phyloP scores from a whole-genome alignment of 2,113 vertebrate species.

The Psilopsiagon aymara region DNA sequence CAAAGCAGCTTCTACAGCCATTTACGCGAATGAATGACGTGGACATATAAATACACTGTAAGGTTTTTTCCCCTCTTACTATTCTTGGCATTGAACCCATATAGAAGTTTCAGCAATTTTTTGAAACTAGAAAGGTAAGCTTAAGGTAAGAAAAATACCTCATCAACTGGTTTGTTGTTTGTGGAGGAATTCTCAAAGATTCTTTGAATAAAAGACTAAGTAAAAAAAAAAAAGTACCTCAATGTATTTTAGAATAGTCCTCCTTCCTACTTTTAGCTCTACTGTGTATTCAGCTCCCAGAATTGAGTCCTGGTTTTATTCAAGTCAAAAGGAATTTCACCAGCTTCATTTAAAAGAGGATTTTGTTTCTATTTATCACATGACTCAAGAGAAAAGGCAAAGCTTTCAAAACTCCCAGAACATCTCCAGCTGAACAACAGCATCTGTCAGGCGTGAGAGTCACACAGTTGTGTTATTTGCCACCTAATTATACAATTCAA shows the following conservation, averaged over 20 bases:
- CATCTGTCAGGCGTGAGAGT: not conserved
- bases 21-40: slow-evolving; percentile 70
- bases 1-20: slow-evolving; percentile 68
- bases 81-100: slow-evolving; percentile 46
- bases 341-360: not conserved
- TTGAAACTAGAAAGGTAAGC: not conserved
- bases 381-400: not conserved
- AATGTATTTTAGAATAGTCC: not conserved
- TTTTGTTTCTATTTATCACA: not conserved
- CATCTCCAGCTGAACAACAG: not conserved
- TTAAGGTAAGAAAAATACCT: not conserved
- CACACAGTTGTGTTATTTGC: not conserved
- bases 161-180: not conserved
- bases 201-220: not conserved
- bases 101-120: not conserved
- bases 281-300: not conserved
- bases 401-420: not conserved
- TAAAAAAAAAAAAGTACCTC: not conserved
- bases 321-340: not conserved
- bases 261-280: not conserved
- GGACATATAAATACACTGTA: slow-evolving; percentile 68
- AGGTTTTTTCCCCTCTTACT: slow-evolving; percentile 51
- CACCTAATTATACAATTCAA: not conserved
- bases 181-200: not conserved
- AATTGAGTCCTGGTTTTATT: not conserved